Conservation (phyloP, 1,140 invertebrate genomes). For the Euura lappo region DNA sequence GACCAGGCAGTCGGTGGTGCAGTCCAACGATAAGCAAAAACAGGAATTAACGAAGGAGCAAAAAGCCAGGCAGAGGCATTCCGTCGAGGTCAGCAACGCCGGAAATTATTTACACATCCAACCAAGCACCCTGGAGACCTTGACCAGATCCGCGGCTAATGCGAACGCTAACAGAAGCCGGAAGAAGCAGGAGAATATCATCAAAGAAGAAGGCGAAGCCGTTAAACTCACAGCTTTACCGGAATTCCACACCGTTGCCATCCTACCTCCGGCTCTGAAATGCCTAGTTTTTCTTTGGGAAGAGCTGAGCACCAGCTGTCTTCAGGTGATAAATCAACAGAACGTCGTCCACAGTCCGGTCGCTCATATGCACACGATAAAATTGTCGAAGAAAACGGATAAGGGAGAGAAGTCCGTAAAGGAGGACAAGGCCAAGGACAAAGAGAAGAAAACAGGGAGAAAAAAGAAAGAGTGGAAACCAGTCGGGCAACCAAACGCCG, state of each 20-base stretch:
- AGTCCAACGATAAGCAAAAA: slow-evolving; percentile 54
- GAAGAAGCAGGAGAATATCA: slow-evolving; percentile 61
- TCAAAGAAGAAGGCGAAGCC: slow-evolving; percentile 65
- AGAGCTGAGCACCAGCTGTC: slow-evolving; percentile 75
- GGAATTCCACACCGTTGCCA: slow-evolving; percentile 68
- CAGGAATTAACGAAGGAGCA: slow-evolving; percentile 63
- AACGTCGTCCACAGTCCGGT: slow-evolving; percentile 57
- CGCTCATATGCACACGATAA: slow-evolving; percentile 57
- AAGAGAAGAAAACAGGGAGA: slow-evolving; percentile 61
- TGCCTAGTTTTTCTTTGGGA: slow-evolving; percentile 88
- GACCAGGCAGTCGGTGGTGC: slow-evolving; percentile 57
- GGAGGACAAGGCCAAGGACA: slow-evolving; percentile 60
- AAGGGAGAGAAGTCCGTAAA: slow-evolving; percentile 45
- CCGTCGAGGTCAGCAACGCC: slow-evolving; percentile 83
- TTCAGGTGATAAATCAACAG: slow-evolving; percentile 71
- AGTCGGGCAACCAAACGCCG: slow-evolving; percentile 41
- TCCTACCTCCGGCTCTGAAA: slow-evolving; percentile 85
- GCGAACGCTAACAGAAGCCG: slow-evolving; percentile 72
- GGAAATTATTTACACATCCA: slow-evolving; percentile 81
- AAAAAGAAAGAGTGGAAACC: slow-evolving; percentile 68
- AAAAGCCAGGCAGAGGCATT: slow-evolving; percentile 78
- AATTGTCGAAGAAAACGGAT: slow-evolving; percentile 46
- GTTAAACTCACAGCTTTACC: slow-evolving; percentile 45
- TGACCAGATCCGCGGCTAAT: slow-evolving; percentile 77
- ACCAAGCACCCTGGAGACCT: slow-evolving; percentile 75